Conservation (phyloP, 2,797 vertebrate genomes). For the Poecilia velifera region DNA sequence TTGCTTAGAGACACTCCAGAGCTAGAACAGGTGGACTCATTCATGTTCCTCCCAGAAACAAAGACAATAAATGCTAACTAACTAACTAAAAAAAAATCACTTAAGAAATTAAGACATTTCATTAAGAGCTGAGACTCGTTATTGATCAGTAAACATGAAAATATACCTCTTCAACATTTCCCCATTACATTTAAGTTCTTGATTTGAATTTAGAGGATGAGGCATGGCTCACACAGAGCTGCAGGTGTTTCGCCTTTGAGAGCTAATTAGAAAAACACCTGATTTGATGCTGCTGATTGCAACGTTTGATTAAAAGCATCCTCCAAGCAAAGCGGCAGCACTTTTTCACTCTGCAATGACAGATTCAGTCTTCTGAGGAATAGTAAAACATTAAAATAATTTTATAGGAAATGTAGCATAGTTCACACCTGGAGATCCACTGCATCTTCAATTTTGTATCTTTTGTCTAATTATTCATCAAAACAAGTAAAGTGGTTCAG, state of each 20-base stretch:
- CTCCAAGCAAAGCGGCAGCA: not conserved
- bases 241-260: constrained; percentile 14
- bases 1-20: not conserved
- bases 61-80: not conserved
- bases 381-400: not conserved
- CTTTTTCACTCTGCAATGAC: not conserved
- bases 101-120: not conserved
- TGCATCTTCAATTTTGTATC: not conserved
- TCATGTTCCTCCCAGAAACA: not conserved
- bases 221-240: constrained; percentile 12
- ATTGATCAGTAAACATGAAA: not conserved
- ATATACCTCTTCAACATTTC: not conserved
- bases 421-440: not conserved
- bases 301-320: not conserved
- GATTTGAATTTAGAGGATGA: constrained; percentile 1
- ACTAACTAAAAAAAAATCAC: not conserved
- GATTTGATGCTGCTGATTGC: constrained; percentile 13
- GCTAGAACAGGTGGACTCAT: not conserved
- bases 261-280: constrained; percentile 13
- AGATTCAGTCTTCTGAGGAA: not conserved
- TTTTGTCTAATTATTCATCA: not conserved
- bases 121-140: not conserved
- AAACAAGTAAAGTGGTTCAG: not conserved
- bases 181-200: constrained; percentile 9
- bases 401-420: not conserved